phyloP scores from a whole-genome alignment of 2,888 invertebrate species.

The Epistrophella euchroma region DNA sequence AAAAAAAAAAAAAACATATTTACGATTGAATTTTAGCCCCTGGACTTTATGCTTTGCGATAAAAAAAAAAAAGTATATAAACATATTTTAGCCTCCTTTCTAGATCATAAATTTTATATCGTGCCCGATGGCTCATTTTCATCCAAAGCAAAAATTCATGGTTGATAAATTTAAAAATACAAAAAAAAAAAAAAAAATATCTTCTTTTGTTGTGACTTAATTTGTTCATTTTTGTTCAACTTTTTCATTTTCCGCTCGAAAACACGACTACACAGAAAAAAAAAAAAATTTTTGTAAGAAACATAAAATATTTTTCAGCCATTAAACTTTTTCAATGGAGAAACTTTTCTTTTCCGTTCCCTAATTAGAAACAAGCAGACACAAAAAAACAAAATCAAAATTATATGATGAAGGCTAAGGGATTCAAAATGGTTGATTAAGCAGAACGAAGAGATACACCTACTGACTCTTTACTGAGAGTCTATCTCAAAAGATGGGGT shows the following conservation, averaged over 20 bases:
- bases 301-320: slow-evolving; percentile 39
- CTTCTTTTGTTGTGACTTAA: slow-evolving; percentile 32
- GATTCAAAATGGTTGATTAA: slow-evolving; percentile 37
- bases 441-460: slow-evolving; percentile 19
- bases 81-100: slow-evolving; percentile 19
- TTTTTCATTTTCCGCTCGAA: slow-evolving; percentile 27
- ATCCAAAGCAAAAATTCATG: slow-evolving; percentile 24
- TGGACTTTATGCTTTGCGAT: background rate
- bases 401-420: background rate
- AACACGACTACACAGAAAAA: slow-evolving; percentile 22
- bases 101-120: slow-evolving; percentile 30
- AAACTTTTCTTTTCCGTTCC: slow-evolving; percentile 34
- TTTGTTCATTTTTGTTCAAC: slow-evolving; percentile 15
- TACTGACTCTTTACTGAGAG: background rate
- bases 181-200: background rate
- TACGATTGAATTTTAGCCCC: background rate
- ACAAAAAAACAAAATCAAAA: background rate
- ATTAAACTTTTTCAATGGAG: slow-evolving; percentile 39
- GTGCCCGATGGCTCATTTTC: slow-evolving; percentile 24
- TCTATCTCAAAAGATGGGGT: slow-evolving; percentile 23
- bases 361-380: slow-evolving; percentile 32
- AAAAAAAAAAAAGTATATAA: background rate
- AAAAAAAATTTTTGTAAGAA: background rate
- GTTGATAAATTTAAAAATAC: slow-evolving; percentile 10
- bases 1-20: background rate